These are phyloP conservation scores for Zoanthus sansibaricus DNA, from an alignment of 92 coral and sea anemone species.

Conservation along the genomic window DNA sequence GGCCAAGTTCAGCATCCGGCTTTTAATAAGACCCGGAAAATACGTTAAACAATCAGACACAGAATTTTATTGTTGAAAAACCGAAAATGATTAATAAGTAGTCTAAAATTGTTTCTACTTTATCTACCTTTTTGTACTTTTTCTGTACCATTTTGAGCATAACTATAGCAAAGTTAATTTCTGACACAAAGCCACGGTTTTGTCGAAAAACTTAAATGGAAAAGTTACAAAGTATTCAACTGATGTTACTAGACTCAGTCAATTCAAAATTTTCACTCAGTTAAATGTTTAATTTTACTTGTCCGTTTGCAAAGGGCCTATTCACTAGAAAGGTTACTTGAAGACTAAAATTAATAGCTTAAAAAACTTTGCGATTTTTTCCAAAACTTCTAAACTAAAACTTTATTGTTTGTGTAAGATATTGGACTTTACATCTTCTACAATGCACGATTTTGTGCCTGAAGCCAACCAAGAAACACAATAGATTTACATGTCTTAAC, in stretches of 20 bases:
- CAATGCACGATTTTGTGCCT: constrained; percentile 28
- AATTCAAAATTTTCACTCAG: neutral
- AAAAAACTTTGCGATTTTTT: neutral
- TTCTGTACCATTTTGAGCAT: neutral
- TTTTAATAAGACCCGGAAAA: neutral
- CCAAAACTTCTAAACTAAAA: neutral
- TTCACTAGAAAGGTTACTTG: neutral
- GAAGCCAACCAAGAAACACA: constrained; percentile 13
- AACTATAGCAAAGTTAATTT: neutral
- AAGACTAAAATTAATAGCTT: neutral
- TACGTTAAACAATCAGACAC: neutral
- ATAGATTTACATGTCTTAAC: constrained; percentile 14
- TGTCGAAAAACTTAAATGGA: neutral
- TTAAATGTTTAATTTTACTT: neutral
- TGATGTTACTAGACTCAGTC: neutral
- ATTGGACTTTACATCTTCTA: constrained; percentile 35
- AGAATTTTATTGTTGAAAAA: neutral
- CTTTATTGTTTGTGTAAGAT: constrained; percentile 2
- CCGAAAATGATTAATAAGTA: neutral
- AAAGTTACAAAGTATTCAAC: neutral
- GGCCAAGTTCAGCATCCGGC: constrained; percentile 2
- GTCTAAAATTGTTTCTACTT: neutral
- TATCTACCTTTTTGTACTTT: neutral
- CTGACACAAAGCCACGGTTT: neutral
- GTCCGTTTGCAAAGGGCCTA: neutral